phyloP scores from a whole-genome alignment of 1,140 invertebrate genomes.

The Drosophila ercepeae region DNA sequence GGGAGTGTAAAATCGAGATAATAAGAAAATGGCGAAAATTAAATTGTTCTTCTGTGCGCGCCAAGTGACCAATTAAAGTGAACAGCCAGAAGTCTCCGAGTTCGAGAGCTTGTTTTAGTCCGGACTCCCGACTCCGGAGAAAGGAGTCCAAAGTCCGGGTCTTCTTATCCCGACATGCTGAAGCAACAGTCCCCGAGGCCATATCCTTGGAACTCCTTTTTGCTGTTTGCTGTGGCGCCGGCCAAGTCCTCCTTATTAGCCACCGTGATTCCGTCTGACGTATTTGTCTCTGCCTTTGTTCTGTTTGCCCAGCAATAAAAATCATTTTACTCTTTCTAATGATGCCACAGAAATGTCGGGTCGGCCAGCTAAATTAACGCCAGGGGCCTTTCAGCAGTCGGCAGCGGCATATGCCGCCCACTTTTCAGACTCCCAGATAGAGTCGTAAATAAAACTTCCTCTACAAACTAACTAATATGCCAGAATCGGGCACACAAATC shows the following conservation, averaged over 20 bases:
- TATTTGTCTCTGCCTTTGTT: constrained; percentile 22
- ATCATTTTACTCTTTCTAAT: constrained; percentile 73
- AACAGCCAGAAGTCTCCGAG: constrained; percentile 58
- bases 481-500: constrained; percentile 64
- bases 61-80: constrained; percentile 79
- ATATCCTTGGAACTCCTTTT: constrained; percentile 31
- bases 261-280: constrained; percentile 60
- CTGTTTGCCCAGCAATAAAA: constrained; percentile 76
- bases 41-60: constrained; percentile 75
- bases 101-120: constrained; percentile 10
- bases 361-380: constrained; percentile 59
- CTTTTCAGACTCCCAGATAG: neutral
- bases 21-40: constrained; percentile 79
- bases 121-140: constrained; percentile 21
- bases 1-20: constrained; percentile 72
- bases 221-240: constrained; percentile 10
- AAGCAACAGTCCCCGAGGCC: constrained; percentile 29
- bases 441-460: constrained; percentile 72
- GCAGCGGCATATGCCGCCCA: constrained; percentile 15
- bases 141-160: constrained; percentile 10
- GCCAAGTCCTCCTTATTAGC: constrained; percentile 28
- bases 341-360: constrained; percentile 47
- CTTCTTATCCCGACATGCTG: constrained; percentile 36
- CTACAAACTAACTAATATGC: constrained; percentile 68
- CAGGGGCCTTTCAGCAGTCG: constrained; percentile 39